These are phyloP conservation scores for Ostrea denselamellosa DNA, from an alignment of 1,140 invertebrate species.

Conservation along the genomic window DNA sequence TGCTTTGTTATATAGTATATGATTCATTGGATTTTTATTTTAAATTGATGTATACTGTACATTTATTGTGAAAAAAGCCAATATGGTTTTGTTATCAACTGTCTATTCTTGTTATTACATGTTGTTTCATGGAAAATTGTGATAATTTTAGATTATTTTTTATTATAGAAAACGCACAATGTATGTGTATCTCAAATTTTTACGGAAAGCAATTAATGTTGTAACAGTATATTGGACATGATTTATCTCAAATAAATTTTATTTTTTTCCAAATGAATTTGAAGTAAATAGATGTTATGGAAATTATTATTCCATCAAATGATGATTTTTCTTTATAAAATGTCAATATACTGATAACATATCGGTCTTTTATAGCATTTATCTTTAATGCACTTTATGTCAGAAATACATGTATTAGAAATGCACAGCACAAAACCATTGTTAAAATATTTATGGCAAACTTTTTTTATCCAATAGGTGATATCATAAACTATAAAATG, in stretches of 20 bases:
- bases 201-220: conserved; percentile 26
- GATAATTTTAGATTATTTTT: conserved; percentile 39
- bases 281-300: background rate
- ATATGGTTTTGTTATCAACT: background rate
- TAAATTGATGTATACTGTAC: conserved; percentile 22
- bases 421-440: background rate
- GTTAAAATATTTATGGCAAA: background rate
- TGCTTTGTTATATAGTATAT: conserved; percentile 31
- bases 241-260: background rate
- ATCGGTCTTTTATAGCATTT: conserved; percentile 1
- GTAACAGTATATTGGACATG: conserved; percentile 7
- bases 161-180: conserved; percentile 34
- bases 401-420: background rate
- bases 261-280: background rate
- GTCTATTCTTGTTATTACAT: conserved; percentile 31
- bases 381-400: conserved; percentile 28
- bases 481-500: conserved; percentile 8
- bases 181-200: background rate
- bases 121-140: conserved; percentile 38
- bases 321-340: conserved; percentile 11
- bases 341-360: conserved; percentile 26
- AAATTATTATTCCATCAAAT: conserved; percentile 22
- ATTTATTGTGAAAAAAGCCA: background rate
- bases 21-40: conserved; percentile 20
- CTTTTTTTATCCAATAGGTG: background rate